phyloP scores from a whole-genome alignment of 2,888 invertebrate genomes.

The Opisthograptis luteolata region DNA sequence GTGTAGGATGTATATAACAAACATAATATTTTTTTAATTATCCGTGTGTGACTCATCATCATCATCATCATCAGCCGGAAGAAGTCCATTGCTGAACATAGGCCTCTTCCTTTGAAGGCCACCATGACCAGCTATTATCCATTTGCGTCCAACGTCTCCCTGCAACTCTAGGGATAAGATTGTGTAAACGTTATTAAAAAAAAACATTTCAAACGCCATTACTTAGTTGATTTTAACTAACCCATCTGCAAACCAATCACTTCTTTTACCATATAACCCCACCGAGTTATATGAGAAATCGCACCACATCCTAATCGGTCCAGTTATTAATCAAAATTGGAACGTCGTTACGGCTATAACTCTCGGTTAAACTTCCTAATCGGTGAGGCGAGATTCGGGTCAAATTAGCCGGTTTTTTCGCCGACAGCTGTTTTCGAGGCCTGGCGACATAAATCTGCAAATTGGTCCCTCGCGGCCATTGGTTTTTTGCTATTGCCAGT shows the following conservation, averaged over 20 bases:
- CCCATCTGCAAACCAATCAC: background rate
- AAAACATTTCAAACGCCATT: too few relatives aligned
- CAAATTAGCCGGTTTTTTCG: slow-evolving; percentile 51
- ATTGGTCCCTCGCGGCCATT: slow-evolving; percentile 52
- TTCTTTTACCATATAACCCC: background rate
- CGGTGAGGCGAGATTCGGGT: slow-evolving; percentile 33
- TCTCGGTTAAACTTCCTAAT: slow-evolving; percentile 40
- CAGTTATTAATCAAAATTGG: slow-evolving; percentile 18
- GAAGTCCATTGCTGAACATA: too few relatives aligned
- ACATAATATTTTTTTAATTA: too few relatives aligned
- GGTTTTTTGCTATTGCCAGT: slow-evolving; percentile 53
- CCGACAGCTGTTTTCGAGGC: slow-evolving; percentile 64
- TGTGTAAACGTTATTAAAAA: too few relatives aligned
- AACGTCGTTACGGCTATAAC: slow-evolving; percentile 32
- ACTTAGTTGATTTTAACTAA: too few relatives aligned
- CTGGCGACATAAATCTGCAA: slow-evolving; percentile 62
- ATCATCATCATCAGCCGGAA: too few relatives aligned
- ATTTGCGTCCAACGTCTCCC: too few relatives aligned
- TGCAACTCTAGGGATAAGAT: too few relatives aligned
- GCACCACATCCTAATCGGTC: background rate
- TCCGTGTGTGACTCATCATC: too few relatives aligned
- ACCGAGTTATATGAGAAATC: slow-evolving; percentile 7
- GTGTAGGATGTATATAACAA: too few relatives aligned
- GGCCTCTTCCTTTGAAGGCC: too few relatives aligned
- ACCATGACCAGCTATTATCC: too few relatives aligned